Percentiles rank a stretch among this genome's conserved stretches.
Evolutionary conservation across 2,888 invertebrate species (phyloP).

Genomic region (Rhyacophila evoluta): DNA sequence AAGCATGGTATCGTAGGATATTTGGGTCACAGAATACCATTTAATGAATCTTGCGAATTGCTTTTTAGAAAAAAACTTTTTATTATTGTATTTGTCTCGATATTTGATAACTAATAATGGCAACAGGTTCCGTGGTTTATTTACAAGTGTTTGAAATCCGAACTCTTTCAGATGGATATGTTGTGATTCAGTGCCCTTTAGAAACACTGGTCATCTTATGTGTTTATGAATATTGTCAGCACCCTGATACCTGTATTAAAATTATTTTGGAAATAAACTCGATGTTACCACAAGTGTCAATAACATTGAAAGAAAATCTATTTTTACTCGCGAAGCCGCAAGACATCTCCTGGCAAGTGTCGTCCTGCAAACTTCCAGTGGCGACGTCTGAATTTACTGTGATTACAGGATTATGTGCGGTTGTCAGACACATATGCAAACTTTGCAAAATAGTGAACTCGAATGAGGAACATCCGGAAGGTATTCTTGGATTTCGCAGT

Average conservation of each 20-base stretch:
- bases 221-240: conserved; percentile 72
- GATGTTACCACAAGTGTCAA: background rate
- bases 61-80: too few relatives aligned
- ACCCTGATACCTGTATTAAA: conserved; percentile 62
- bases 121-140: background rate
- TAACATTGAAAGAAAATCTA: background rate
- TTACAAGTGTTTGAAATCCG: background rate
- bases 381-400: conserved; percentile 72
- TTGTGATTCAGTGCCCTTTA: conserved; percentile 66
- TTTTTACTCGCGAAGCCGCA: background rate
- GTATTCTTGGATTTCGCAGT: conserved; percentile 82
- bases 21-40: too few relatives aligned
- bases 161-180: conserved; percentile 46
- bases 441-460: conserved; percentile 58
- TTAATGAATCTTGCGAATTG: too few relatives aligned
- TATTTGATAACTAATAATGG: background rate
- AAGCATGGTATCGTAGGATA: too few relatives aligned
- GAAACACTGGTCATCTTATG: conserved; percentile 76
- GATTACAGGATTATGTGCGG: conserved; percentile 84
- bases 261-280: background rate
- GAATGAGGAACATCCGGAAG: conserved; percentile 71
- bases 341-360: conserved; percentile 67
- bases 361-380: conserved; percentile 74
- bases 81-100: too few relatives aligned
- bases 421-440: conserved; percentile 66